Evolutionary conservation across 2,797 vertebrate species (phyloP).

Genomic region (Eulemur albifrons): DNA sequence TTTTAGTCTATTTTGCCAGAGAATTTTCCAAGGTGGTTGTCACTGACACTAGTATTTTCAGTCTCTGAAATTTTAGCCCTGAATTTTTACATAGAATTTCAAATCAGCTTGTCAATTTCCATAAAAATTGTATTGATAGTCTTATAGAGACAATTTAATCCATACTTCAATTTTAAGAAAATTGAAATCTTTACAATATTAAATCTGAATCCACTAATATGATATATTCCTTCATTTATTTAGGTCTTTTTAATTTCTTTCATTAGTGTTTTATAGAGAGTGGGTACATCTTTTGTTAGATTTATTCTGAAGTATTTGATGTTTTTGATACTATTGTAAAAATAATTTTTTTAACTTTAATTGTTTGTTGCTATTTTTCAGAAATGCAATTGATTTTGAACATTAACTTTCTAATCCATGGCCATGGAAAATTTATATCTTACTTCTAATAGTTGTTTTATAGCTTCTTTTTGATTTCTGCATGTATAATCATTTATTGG

Average conservation of each 20-base stretch:
- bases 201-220: not conserved
- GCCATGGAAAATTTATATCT: not conserved
- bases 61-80: not conserved
- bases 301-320: not conserved
- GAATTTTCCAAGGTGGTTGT: not conserved
- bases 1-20: not conserved
- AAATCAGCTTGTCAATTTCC: not conserved
- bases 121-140: not conserved
- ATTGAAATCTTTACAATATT: not conserved
- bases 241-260: not conserved
- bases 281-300: not conserved
- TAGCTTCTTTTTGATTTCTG: slow-evolving; percentile 1
- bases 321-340: not conserved
- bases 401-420: not conserved
- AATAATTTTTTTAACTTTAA: not conserved
- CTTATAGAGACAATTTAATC: not conserved
- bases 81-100: not conserved
- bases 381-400: not conserved
- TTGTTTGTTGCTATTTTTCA: not conserved
- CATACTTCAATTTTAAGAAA: not conserved
- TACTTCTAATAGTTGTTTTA: not conserved
- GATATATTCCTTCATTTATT: not conserved
- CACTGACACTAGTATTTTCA: not conserved
- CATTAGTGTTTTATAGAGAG: not conserved
- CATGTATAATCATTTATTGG: not conserved